Conservation (phyloP, 2,113 vertebrate species). For the Poecile atricapillus region DNA sequence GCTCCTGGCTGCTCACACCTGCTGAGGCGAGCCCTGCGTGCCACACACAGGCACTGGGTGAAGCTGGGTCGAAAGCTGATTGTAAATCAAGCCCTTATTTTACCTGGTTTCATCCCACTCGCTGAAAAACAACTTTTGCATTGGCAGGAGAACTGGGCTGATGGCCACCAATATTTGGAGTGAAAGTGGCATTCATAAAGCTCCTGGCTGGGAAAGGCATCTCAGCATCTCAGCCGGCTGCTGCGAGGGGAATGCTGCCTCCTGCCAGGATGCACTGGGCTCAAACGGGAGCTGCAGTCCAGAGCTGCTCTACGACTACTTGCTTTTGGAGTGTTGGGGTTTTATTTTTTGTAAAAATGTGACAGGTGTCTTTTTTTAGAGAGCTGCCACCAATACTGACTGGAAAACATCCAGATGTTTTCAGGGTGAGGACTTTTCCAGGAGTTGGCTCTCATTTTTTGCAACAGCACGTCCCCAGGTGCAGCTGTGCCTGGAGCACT, state of each 20-base stretch:
- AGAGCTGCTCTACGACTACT: background rate
- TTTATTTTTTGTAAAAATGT: background rate
- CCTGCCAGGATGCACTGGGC: background rate
- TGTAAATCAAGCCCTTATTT: constrained; percentile 36
- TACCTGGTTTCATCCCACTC: background rate
- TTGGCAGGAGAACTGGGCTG: background rate
- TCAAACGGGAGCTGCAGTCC: background rate
- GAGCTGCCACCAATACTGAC: background rate
- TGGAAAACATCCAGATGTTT: background rate
- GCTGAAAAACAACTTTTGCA: background rate
- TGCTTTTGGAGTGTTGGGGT: background rate
- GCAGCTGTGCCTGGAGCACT: background rate
- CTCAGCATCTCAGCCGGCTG: background rate
- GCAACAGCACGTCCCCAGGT: background rate
- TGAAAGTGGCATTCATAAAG: constrained; percentile 45
- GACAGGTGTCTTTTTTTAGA: background rate
- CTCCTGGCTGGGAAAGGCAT: background rate
- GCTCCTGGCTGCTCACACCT: constrained; percentile 14
- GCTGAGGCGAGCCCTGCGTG: background rate
- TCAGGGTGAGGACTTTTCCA: background rate
- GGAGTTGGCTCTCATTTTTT: background rate
- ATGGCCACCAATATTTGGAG: background rate
- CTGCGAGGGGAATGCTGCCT: background rate
- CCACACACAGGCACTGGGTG: constrained; percentile 1
- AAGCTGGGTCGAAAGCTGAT: background rate